These are phyloP conservation scores for Spatulosminthurus flaviceps DNA, from an alignment of 2,888 invertebrate species.

Conservation along the genomic window DNA sequence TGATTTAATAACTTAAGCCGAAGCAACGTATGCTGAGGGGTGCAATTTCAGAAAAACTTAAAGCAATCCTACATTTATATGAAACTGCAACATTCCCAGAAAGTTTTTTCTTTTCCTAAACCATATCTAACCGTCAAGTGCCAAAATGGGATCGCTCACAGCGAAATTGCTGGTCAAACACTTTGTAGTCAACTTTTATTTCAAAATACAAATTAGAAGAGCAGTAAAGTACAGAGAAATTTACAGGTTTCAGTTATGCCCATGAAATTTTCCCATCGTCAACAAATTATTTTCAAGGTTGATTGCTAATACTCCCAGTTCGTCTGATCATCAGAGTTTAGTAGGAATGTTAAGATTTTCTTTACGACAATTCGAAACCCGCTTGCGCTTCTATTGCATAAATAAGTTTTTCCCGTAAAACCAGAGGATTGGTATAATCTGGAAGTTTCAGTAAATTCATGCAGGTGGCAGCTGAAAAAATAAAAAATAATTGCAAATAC, in stretches of 20 bases:
- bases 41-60: too few species aligned
- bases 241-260: slow-evolving; percentile 8
- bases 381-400: slow-evolving; percentile 95
- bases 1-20: too few species aligned
- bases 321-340: neutral
- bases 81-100: too few species aligned
- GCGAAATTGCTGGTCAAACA: too few species aligned
- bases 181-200: slow-evolving; percentile 23
- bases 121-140: too few species aligned
- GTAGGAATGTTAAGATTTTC: slow-evolving; percentile 16
- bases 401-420: slow-evolving; percentile 82
- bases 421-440: slow-evolving; percentile 81
- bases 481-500: neutral
- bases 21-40: too few species aligned
- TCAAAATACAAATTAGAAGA: slow-evolving; percentile 39
- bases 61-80: too few species aligned
- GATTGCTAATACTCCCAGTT: neutral
- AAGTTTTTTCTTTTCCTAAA: too few species aligned
- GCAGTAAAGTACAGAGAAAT: slow-evolving; percentile 34
- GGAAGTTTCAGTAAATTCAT: slow-evolving; percentile 98
- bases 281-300: slow-evolving; percentile 20
- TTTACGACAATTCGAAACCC: slow-evolving; percentile 83
- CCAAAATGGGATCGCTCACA: too few species aligned
- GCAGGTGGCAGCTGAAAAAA: slow-evolving; percentile 86
- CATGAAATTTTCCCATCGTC: neutral